Conservation (phyloP, 2,797 vertebrate species). For the Myotis vivesi region DNA sequence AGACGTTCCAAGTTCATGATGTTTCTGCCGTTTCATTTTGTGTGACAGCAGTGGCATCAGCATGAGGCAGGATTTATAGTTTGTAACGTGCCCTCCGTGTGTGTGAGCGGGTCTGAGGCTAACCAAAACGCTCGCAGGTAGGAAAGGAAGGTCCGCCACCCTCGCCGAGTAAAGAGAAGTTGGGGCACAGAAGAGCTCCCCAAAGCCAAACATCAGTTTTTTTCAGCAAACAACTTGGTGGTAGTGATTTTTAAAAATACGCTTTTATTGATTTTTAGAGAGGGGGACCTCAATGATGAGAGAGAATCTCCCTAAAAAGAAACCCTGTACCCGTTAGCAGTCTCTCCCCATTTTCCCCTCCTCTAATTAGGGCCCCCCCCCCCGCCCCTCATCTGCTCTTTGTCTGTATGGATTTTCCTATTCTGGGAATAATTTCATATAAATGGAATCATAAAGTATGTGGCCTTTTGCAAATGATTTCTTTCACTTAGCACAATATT, state of each 20-base stretch:
- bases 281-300: too few species aligned
- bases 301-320: too few species aligned
- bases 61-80: constrained; percentile 4
- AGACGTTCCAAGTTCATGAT: constrained; percentile 13
- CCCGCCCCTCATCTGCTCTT: neutral
- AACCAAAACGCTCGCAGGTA: neutral
- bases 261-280: too few species aligned
- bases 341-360: neutral
- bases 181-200: neutral
- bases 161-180: neutral
- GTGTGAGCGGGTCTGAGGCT: neutral
- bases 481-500: neutral
- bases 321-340: neutral
- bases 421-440: neutral
- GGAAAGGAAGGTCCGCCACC: neutral
- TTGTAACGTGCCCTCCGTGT: neutral
- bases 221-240: neutral
- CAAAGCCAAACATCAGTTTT: neutral
- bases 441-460: neutral
- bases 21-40: constrained; percentile 56
- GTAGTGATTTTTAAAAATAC: neutral
- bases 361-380: too few species aligned
- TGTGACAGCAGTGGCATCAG: constrained; percentile 20
- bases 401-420: neutral
- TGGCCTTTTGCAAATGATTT: neutral